Evolutionary conservation across 2,888 invertebrate genomes (phyloP), one percentile per base, ranked within the genome.

Genomic region (Cheilosia vulpina): DNA sequence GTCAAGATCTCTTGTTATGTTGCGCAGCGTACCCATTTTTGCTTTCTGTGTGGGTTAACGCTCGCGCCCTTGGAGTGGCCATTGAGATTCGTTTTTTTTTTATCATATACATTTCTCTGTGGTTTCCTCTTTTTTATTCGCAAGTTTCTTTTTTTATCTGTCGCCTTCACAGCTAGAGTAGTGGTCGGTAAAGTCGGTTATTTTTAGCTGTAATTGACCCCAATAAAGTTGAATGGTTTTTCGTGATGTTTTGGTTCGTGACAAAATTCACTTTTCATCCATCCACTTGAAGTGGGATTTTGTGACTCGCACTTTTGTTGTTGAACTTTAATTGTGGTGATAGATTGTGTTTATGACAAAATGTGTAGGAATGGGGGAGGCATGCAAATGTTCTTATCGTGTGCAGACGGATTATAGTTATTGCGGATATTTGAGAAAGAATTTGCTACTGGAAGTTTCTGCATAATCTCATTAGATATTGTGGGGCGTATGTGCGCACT

Each of bases 191-290:
- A 53, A 72, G 58, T 45, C 15, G 60, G 53, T 57, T 80, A 80
- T 75, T 73, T 75, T 80, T 62, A 80, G 80, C 58, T n/a, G 5
- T 41, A 73, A 60, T 63, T 60, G 73, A 79, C 79, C 79, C 66
- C 58, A 73, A 66, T 79, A 58, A 65, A 55, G 57, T 53, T 62
- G 73, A 60, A 45, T 65, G 43, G 60, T 71, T 79, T 45, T 43
- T 41, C 38, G 31, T 62, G 43, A 27, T 69, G 47, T 78, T 71
- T 66, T 60, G 27, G 52, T 73, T 66, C 79, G 79, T 79, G 79
- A 79, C 79, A 45, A 73, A 73, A 73, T 79, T 73, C 73, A 73
- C 65, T 79, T 73, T 73, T 79, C 58, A 57, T 60, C 63, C 11
- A 21, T 24, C 15, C 52, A 52, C 47, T 19, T 47, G 47, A 19